A percentile compares a stretch with the other conserved stretches of the same genome.
These are phyloP conservation scores for Masticophis lateralis DNA, from an alignment of 2,797 vertebrate genomes.

Conservation along the genomic window DNA sequence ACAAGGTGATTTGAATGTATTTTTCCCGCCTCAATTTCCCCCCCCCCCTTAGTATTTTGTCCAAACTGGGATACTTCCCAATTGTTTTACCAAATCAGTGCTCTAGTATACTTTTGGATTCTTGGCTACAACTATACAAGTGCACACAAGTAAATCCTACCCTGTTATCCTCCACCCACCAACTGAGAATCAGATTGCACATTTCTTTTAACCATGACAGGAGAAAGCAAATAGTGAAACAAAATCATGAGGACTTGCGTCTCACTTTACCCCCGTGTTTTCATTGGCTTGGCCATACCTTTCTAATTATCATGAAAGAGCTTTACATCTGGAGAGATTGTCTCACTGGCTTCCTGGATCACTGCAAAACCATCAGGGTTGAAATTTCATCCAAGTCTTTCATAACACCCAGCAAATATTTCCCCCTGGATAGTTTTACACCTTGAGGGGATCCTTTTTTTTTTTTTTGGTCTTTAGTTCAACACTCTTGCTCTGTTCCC, in stretches of 20 bases:
- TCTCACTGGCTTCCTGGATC: constrained; percentile 81
- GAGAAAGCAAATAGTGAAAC: constrained; percentile 83
- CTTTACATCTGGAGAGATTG: constrained; percentile 77
- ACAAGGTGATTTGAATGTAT: constrained; percentile 77
- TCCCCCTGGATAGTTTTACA: constrained; percentile 79
- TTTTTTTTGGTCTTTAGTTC: constrained; percentile 78
- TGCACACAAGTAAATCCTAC: constrained; percentile 85
- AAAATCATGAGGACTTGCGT: constrained; percentile 75
- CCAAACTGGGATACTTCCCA: constrained; percentile 77
- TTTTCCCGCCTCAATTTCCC: constrained; percentile 23
- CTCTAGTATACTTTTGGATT: constrained; percentile 81
- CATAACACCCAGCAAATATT: constrained; percentile 80
- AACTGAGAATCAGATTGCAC: constrained; percentile 84
- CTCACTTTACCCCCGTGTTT: constrained; percentile 76
- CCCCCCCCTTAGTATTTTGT: constrained; percentile 61
- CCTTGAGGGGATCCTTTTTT: constrained; percentile 73
- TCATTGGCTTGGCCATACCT: constrained; percentile 78
- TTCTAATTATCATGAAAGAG: constrained; percentile 79
- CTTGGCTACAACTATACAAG: constrained; percentile 82
- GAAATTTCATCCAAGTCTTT: constrained; percentile 83
- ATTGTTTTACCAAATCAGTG: constrained; percentile 78
- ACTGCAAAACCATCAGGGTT: constrained; percentile 77
- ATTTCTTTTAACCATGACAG: constrained; percentile 83
- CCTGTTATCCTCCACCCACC: constrained; percentile 85
- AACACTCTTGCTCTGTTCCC: constrained; percentile 83